phyloP scores from a whole-genome alignment of 1,140 invertebrate genomes.

The Diabrotica virgifera region DNA sequence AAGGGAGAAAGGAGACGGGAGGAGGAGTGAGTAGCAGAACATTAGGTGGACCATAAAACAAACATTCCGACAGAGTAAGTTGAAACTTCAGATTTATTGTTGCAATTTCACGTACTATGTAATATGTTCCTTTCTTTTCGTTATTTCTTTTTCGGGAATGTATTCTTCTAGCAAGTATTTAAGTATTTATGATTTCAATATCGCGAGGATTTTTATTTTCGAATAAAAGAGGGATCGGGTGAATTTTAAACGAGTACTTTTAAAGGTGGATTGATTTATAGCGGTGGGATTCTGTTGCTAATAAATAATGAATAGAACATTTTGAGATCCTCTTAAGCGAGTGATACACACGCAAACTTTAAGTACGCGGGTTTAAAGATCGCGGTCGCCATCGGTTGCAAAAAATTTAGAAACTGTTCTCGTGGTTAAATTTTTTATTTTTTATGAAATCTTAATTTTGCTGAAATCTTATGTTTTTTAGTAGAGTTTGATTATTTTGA shows the following conservation, averaged over 20 bases:
- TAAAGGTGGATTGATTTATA: background rate
- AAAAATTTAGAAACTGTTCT: too few species aligned
- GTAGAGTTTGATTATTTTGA: too few species aligned
- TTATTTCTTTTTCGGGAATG: background rate
- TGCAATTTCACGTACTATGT: constrained; percentile 10
- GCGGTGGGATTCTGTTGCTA: background rate
- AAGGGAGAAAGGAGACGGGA: too few species aligned
- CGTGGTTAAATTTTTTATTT: too few species aligned
- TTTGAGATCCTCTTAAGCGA: too few species aligned
- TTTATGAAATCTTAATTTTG: too few species aligned
- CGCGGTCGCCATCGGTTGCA: too few species aligned
- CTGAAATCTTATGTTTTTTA: too few species aligned
- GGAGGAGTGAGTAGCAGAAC: background rate
- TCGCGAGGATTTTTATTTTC: constrained; percentile 1
- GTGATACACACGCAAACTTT: too few species aligned
- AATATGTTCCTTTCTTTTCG: background rate
- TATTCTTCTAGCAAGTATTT: background rate
- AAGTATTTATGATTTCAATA: constrained; percentile 6
- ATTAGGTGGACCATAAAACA: constrained; percentile 6
- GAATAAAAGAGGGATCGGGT: background rate
- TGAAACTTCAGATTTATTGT: constrained; percentile 9
- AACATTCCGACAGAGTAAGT: constrained; percentile 3
- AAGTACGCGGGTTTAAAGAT: too few species aligned
- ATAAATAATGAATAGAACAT: background rate
- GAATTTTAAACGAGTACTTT: background rate